Evolutionary conservation across 2,797 vertebrate genomes (phyloP).

Genomic region (Tapera naevia): DNA sequence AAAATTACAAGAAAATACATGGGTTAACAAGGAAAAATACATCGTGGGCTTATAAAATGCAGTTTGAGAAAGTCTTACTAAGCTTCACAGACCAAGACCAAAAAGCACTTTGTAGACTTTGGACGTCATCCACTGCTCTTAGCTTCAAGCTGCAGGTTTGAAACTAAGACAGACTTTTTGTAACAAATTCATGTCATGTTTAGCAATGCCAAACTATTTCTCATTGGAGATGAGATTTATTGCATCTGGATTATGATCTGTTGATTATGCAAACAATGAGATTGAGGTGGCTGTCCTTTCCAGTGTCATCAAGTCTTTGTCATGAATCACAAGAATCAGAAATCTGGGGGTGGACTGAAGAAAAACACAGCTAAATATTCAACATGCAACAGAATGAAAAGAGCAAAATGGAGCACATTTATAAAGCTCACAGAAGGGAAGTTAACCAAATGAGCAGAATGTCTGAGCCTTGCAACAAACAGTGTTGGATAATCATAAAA

Average conservation of each 20-base stretch:
- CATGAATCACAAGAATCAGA: neutral
- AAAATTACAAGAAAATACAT: neutral
- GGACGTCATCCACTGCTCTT: conserved; percentile 18
- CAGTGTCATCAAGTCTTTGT: neutral
- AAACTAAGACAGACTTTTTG: neutral
- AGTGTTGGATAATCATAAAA: neutral
- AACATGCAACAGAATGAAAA: neutral
- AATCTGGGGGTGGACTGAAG: neutral
- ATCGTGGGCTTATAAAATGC: conserved; percentile 4
- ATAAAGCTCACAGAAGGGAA: neutral
- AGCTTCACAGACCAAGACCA: conserved; percentile 36
- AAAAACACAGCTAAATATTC: conserved; percentile 3
- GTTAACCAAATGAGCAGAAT: neutral
- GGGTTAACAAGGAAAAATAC: conserved; percentile 37
- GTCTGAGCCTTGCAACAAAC: neutral
- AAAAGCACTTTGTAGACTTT: conserved; percentile 48
- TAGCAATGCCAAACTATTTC: conserved; percentile 34
- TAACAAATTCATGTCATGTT: neutral
- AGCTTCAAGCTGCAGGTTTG: conserved; percentile 16
- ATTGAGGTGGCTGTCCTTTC: neutral
- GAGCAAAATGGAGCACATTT: neutral
- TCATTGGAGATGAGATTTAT: conserved; percentile 14
- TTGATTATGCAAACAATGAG: neutral
- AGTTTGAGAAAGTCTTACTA: conserved; percentile 44
- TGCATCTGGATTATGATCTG: conserved; percentile 9